Percentiles rank a stretch among this genome's conserved stretches.
Conservation (phyloP, 1,140 invertebrate species). For the Hydropsyche tenuis region DNA sequence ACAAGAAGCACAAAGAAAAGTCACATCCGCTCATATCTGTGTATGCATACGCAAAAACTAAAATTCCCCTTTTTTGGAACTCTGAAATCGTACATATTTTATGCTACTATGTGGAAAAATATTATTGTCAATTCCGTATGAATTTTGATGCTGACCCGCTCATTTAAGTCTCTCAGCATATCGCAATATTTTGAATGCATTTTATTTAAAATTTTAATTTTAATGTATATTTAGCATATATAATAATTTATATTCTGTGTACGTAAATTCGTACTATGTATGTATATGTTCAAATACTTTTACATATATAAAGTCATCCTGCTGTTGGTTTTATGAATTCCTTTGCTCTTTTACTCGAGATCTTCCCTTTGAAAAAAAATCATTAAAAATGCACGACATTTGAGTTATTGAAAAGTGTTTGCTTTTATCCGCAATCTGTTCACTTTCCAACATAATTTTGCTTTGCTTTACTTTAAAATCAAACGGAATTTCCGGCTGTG, state of each 20-base stretch:
- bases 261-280: not conserved
- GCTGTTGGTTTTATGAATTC: not conserved
- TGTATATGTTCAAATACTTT: not conserved
- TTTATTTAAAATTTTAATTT: slow-evolving; percentile 4
- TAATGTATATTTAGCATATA: not conserved
- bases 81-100: not conserved
- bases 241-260: not conserved
- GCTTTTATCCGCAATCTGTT: not conserved
- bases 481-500: too few relatives aligned
- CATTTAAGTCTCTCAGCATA: slow-evolving; percentile 1
- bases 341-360: not conserved
- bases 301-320: not conserved
- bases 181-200: too few relatives aligned
- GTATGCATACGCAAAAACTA: not conserved
- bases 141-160: not conserved
- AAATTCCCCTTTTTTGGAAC: slow-evolving; percentile 1
- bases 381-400: slow-evolving; percentile 46
- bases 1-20: slow-evolving; percentile 19
- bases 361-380: slow-evolving; percentile 17
- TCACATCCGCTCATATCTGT: slow-evolving; percentile 8
- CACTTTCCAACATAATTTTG: slow-evolving; percentile 3
- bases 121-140: not conserved
- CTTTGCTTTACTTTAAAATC: not conserved
- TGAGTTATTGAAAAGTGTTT: slow-evolving; percentile 35
- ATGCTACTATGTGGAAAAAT: too few relatives aligned